Evolutionary conservation across 2,113 vertebrate species (phyloP), one percentile per base, ranked within the genome.

Genomic region (Catagonus wagneri): DNA sequence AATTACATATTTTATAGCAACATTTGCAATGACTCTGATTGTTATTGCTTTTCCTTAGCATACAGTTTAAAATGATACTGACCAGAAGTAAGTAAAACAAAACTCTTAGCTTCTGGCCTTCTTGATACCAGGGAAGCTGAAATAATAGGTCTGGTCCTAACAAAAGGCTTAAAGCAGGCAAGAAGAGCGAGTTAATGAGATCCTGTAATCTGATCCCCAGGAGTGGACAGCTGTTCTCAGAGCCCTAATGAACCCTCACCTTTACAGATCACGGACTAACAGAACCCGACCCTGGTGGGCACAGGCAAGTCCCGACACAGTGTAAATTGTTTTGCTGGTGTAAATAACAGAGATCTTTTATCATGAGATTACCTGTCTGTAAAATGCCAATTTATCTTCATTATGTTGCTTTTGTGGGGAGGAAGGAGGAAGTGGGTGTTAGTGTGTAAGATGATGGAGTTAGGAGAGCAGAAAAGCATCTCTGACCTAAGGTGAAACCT

Each of bases 321-420:
- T 90, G 95, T 83, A 98, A 98, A 98, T 94, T 97, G 83, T 89
- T 98, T 96, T 97, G 94, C 89, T 93, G 79, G 94, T 92, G 95
- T 98, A 98, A 98, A 98, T 98, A 98, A 98, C 98, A 98, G 83
- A 92, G 69, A 96, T 97, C 89, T 98, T 96, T 98, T 98, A 97
- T 97, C 97, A 94, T 96, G 96, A 97, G 97, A 98, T 98, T 98
- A 98, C 97, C 96, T 98, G 97, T 98, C 98, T 98, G 97, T 97
- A 97, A 98, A 98, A 98, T 94, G 89, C 95, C 97, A 97, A 98
- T 98, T 98, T 98, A 98, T 98, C 98, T 98, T 98, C 98, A 98
- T 98, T 98, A 98, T 36, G 16, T 89, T 97, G 87, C 54, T 97
- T 91, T 88, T 93, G 92, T 96, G 93, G 94, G 90, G 52, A 58